These are phyloP conservation scores for Crotalus viridis DNA, from an alignment of 2,113 vertebrate genomes.

Conservation along the genomic window DNA sequence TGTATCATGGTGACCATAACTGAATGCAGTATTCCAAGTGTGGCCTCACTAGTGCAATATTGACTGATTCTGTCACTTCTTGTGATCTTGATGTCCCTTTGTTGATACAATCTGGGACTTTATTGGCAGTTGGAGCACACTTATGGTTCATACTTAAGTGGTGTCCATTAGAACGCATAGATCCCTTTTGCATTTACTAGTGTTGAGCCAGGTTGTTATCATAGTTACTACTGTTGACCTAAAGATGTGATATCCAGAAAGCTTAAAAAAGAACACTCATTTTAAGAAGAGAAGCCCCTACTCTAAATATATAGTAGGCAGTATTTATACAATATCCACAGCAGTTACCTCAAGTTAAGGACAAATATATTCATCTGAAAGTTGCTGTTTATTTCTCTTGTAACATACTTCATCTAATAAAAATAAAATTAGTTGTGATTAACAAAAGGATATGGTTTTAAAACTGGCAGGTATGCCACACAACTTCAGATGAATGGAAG, in stretches of 20 bases:
- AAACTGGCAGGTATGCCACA: constrained; percentile 31
- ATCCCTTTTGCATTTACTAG: not conserved
- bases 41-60: no score
- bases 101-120: not conserved
- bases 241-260: not conserved
- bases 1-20: not conserved
- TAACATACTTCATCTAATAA: constrained; percentile 47
- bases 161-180: not conserved
- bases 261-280: not conserved
- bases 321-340: not conserved
- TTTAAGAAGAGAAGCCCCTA: not conserved
- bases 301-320: not conserved
- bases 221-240: not conserved
- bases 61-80: not conserved
- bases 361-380: not conserved
- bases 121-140: not conserved
- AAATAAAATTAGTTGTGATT: constrained; percentile 30
- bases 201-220: not conserved
- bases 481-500: not conserved
- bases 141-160: not conserved
- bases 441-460: constrained; percentile 11
- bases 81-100: not conserved
- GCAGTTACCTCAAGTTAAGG: not conserved
- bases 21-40: not conserved
- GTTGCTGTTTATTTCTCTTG: constrained; percentile 52